Base-by-base conservation (phyloP, 2,888 invertebrate species). In the Morpho deidamia region DNA sequence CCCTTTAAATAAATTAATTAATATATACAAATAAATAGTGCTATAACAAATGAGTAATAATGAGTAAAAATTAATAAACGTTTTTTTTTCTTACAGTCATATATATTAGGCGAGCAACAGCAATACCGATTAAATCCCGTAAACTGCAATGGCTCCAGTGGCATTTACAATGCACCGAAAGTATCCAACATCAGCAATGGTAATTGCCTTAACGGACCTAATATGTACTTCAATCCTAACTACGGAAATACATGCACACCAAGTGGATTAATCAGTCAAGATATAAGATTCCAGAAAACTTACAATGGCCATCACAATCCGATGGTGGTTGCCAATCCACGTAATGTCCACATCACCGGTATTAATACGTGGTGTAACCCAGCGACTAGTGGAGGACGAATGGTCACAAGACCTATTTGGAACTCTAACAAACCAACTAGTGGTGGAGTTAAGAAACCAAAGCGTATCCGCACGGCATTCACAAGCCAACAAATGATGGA, bases 401-500 rank as follows among this genome's bases (percentile, higher is more conserved):
- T 59, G 11, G 33, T 37, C 5, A 11, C 52, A 9, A 51, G 64
- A n/a, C 59, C 62, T 1, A 33, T 53, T 32, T 66, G 65, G 63
- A 62, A 43, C 35, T 51, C 52, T 2, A 61, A 58, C 38, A 77
- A 73, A 60, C 44, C 67, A 5, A 55, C 56, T 9, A 59, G 14
- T 34, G 67, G 64, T 10, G 69, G 67, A 51, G 65, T 71, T 0
- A 77, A 75, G 44, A 84, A 82, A 60, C 78, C 69, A 8, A 95
- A 95, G 72, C 89, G 96, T 11, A 91, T 93, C 0, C 88, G 96
- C 44, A 96, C 96, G 0, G 95, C 95, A 0, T 96, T 95, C 76
- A 94, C 95, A 0, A 95, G 93, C 51, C 83, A 90, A 0, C 96
- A 96, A 75, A 85, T 96, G 63, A 91, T 94, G 59, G 93, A 93